Evolutionary conservation across 2,113 vertebrate species (phyloP).

Genomic region (Lota lota): DNA sequence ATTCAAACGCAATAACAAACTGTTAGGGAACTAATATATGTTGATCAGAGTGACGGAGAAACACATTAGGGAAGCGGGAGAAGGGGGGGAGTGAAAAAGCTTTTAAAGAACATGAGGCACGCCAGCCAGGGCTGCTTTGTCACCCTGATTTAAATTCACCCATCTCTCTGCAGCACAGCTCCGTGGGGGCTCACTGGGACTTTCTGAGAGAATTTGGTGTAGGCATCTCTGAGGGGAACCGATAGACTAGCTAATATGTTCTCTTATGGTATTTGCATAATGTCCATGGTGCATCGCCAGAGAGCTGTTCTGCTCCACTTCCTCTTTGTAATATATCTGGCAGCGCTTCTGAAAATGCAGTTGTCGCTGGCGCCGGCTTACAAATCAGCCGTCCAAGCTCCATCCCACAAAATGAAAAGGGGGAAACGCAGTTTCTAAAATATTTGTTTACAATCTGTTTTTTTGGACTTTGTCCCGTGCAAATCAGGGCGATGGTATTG

Average conservation of each 20-base stretch:
- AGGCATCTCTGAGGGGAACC: constrained; percentile 65
- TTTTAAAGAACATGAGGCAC: constrained; percentile 22
- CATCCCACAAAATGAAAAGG: constrained; percentile 60
- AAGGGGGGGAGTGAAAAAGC: constrained; percentile 24
- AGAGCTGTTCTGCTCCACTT: constrained; percentile 74
- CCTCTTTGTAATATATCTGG: constrained; percentile 75
- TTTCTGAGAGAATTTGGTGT: constrained; percentile 72
- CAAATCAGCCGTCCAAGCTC: constrained; percentile 62
- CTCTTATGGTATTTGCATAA: constrained; percentile 75
- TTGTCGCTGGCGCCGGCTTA: constrained; percentile 64
- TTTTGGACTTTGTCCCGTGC: constrained; percentile 44
- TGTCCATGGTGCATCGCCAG: constrained; percentile 69
- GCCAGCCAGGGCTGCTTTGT: constrained; percentile 48
- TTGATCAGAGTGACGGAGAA: constrained; percentile 17
- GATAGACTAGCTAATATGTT: constrained; percentile 76
- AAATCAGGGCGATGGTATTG: constrained; percentile 43
- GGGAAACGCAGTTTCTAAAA: constrained; percentile 56
- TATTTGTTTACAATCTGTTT: constrained; percentile 65
- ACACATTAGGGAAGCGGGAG: constrained; percentile 31
- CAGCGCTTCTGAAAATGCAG: constrained; percentile 69
- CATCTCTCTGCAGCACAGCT: constrained; percentile 47
- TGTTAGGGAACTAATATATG: constrained; percentile 3
- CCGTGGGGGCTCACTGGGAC: constrained; percentile 64
- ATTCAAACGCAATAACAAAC: constrained; percentile 28
- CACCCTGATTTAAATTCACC: constrained; percentile 65